phyloP scores from a whole-genome alignment of 2,113 vertebrate species.

The Anarrhichthys ocellatus region DNA sequence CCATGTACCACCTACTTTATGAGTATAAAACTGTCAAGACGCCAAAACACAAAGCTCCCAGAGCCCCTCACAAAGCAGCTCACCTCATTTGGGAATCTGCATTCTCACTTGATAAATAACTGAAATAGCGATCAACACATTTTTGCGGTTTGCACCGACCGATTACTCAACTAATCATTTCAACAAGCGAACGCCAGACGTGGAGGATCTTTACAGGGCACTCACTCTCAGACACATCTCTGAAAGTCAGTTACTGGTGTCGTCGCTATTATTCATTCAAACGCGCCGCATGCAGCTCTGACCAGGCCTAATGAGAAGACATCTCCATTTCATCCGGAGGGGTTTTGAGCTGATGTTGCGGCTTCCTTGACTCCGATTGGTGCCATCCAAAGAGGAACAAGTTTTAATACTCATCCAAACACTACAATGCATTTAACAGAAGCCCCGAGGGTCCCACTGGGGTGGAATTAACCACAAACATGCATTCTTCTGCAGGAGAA shows the following conservation, averaged over 20 bases:
- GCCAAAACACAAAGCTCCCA: background rate
- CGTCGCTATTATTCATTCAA: slow-evolving; percentile 24
- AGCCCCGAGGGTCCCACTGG: slow-evolving; percentile 62
- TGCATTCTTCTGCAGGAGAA: slow-evolving; percentile 65
- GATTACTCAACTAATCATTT: background rate
- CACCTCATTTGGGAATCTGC: background rate
- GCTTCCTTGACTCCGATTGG: slow-evolving; percentile 7
- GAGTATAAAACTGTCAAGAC: background rate
- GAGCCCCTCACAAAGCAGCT: background rate
- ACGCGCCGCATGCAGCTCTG: background rate
- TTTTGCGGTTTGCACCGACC: background rate
- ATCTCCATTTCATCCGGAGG: slow-evolving; percentile 6
- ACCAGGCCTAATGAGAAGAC: slow-evolving; percentile 3
- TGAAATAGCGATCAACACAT: background rate
- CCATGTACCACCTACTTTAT: background rate
- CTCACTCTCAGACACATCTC: background rate
- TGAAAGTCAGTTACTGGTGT: background rate
- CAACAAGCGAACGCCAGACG: no score
- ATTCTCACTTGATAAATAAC: background rate
- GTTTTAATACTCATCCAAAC: slow-evolving; percentile 45
- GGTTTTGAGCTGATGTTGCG: slow-evolving; percentile 5
- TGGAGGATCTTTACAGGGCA: background rate
- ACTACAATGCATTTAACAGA: slow-evolving; percentile 66
- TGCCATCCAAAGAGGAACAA: slow-evolving; percentile 63
- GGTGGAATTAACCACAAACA: slow-evolving; percentile 69